A percentile compares a stretch with the other conserved stretches of the same genome.
Evolutionary conservation across 1,140 invertebrate genomes (phyloP).

Genomic region (Scaptomyza hsui): DNA sequence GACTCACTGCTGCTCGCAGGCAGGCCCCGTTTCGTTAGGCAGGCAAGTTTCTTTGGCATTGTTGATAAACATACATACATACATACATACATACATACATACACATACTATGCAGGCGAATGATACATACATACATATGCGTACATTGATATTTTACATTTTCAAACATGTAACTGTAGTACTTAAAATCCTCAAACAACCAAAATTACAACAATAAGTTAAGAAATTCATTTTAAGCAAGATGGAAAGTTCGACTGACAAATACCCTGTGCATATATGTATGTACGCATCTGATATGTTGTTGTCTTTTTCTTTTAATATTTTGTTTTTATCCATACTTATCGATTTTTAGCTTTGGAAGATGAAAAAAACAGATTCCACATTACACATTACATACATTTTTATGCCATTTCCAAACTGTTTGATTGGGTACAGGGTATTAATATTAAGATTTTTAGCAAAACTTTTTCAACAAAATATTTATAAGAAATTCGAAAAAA

Average conservation of each 20-base stretch:
- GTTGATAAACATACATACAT: constrained; percentile 35
- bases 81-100: constrained; percentile 5
- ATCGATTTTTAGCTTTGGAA: too few species aligned
- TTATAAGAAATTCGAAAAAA: constrained; percentile 46
- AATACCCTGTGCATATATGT: neutral
- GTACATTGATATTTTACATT: constrained; percentile 4
- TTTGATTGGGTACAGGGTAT: too few species aligned
- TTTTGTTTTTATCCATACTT: too few species aligned
- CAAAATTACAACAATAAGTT: constrained; percentile 7
- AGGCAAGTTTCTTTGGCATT: constrained; percentile 66
- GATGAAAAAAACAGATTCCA: too few species aligned
- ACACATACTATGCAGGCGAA: too few species aligned
- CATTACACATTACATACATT: too few species aligned
- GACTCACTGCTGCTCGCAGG: constrained; percentile 56
- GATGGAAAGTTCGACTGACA: neutral
- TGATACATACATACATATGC: constrained; percentile 4
- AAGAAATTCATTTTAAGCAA: constrained; percentile 4
- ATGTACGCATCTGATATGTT: too few species aligned
- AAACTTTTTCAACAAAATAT: constrained; percentile 14
- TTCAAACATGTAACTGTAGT: neutral
- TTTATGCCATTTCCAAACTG: too few species aligned
- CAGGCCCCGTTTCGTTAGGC: constrained; percentile 69
- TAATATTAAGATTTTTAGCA: too few species aligned
- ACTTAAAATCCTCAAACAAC: neutral
- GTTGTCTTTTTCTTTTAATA: too few species aligned